These are phyloP conservation scores for Idaea straminata DNA, from an alignment of 2,888 invertebrate genomes.

Conservation along the genomic window DNA sequence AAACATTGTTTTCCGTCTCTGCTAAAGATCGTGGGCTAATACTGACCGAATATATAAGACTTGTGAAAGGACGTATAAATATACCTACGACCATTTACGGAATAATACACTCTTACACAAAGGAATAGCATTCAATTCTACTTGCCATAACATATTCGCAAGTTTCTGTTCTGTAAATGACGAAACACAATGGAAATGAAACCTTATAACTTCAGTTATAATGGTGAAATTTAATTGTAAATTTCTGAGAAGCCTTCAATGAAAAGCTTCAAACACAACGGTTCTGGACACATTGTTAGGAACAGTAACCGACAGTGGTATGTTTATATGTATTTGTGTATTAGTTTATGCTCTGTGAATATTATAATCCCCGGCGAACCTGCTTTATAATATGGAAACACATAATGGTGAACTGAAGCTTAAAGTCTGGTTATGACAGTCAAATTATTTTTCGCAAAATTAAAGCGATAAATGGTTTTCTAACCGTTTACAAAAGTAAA, in stretches of 20 bases:
- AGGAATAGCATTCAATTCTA: background rate
- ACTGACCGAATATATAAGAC: constrained; percentile 9
- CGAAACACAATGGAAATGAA: background rate
- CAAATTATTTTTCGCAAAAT: background rate
- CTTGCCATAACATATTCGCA: background rate
- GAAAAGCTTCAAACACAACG: constrained; percentile 13
- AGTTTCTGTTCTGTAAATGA: background rate
- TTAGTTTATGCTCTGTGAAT: background rate
- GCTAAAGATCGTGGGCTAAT: constrained; percentile 11
- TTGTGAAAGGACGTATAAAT: constrained; percentile 4
- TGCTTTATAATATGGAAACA: background rate
- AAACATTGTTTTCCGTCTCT: constrained; percentile 12
- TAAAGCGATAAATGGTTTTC: background rate
- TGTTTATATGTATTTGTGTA: background rate
- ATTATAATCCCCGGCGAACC: background rate
- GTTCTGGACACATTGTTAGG: constrained; percentile 9
- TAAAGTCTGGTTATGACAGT: background rate
- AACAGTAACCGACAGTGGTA: background rate
- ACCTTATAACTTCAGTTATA: background rate
- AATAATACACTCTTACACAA: background rate
- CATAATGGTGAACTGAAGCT: background rate
- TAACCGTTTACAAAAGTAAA: no score
- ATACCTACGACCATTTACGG: background rate
- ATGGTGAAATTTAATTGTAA: background rate
- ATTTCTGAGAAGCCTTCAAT: constrained; percentile 3